Evolutionary conservation across 2,797 vertebrate genomes (phyloP), one percentile per base, ranked within the genome.

Genomic region (Cossypha dichroa): DNA sequence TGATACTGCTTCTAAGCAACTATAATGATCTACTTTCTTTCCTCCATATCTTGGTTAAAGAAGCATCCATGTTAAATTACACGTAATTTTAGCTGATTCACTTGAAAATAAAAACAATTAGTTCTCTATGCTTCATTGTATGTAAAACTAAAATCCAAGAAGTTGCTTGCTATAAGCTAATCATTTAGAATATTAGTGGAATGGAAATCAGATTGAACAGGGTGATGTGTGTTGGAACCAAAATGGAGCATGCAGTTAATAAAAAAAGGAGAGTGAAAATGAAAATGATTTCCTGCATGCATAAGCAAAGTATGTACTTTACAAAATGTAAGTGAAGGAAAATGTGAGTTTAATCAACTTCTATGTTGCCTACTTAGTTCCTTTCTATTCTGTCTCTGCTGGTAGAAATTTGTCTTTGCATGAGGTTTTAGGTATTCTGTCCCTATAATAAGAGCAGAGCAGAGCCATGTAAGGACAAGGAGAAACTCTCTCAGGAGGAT

Each of bases 391-490:
- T 88, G 46, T 96, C 83, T 62, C 79, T 96, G 84, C 91, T 86
- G 85, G 49, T 90, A 93, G 87, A 96, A 93, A 81, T 92, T 97
- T 15, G 23, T 94, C 95, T 96, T 96, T 90, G 90, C 33, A 5
- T 70, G 86, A 90, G 74, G 62, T 82, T 96, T 97, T 97, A 96
- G 93, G 82, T 94, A 93, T 97, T 97, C 96, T 95, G 46, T 91
- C 96, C 72, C 87, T 95, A 86, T 89, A 80, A 81, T 90, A 94
- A 92, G 85, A 92, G 85, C 92, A 54, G 54, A 81, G 75, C 72
- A 88, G 86, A 93, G 82, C 63, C 92, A 33, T 96, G 94, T 97
- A 95, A 97, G 91, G 96, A 98, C 96, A 94, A 84, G 87, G 85
- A 90, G 88, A 97, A 96, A 90, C 81, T 70, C 90, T 93, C 79